Evolutionary conservation across 1,140 invertebrate genomes (phyloP).

Genomic region (Trichonephila inaurata): DNA sequence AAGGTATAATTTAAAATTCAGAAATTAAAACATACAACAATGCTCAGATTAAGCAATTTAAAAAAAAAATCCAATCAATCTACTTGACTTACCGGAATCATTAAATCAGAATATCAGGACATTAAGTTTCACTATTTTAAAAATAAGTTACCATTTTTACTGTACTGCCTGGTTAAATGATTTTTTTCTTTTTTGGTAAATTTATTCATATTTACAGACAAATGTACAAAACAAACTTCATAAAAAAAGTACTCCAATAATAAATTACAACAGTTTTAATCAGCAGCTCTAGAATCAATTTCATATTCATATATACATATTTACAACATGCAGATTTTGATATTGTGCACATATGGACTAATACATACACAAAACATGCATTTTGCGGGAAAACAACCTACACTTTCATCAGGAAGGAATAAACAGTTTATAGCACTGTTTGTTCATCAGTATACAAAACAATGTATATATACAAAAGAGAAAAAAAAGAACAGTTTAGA

Average conservation of each 20-base stretch:
- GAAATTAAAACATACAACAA: too few species aligned
- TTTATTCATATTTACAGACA: too few species aligned
- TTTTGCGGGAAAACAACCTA: background rate
- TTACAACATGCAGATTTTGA: constrained; percentile 4
- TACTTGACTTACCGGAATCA: too few species aligned
- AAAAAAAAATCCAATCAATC: too few species aligned
- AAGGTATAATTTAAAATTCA: too few species aligned
- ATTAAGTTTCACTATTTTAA: too few species aligned
- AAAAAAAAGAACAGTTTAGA: background rate
- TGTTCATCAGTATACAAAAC: background rate
- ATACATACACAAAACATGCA: background rate
- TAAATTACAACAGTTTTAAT: constrained; percentile 19
- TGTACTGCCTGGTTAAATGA: too few species aligned
- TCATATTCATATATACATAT: constrained; percentile 24
- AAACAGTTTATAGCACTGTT: background rate
- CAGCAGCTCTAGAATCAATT: constrained; percentile 17
- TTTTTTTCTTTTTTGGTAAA: too few species aligned
- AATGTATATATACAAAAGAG: background rate
- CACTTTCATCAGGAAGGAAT: background rate
- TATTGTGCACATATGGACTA: background rate
- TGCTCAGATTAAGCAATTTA: too few species aligned
- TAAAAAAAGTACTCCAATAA: background rate
- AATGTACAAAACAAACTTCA: background rate
- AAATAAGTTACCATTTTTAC: too few species aligned
- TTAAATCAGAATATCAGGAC: too few species aligned